Conservation (phyloP, 2,113 vertebrate species). For the Entomyzon cyanotis region DNA sequence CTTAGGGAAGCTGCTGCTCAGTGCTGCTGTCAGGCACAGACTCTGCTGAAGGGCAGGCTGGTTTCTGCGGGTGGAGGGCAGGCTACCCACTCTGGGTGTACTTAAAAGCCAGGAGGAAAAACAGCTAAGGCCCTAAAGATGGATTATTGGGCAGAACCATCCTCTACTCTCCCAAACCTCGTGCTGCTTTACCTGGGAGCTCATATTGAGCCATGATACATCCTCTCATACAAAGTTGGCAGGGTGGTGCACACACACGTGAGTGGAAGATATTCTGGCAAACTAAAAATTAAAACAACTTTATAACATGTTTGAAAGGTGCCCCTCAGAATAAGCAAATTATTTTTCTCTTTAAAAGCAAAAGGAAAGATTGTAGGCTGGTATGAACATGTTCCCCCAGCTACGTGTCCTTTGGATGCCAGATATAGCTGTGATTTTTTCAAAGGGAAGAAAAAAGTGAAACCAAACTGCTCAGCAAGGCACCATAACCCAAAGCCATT, state of each 20-base stretch:
- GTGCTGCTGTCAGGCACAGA: not conserved
- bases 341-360: not conserved
- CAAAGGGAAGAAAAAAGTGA: conserved; percentile 37
- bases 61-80: not conserved
- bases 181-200: not conserved
- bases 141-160: not conserved
- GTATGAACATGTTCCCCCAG: not conserved
- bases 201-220: fast-evolving
- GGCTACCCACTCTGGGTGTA: not conserved
- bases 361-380: not conserved
- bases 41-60: not conserved
- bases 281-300: not conserved
- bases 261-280: not conserved
- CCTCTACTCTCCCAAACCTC: not conserved
- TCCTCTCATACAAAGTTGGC: not conserved
- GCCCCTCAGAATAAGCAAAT: not conserved
- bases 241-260: not conserved
- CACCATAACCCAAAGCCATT: conserved; percentile 63
- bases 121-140: not conserved
- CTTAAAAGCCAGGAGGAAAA: not conserved
- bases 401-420: not conserved
- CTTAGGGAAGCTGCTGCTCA: not conserved
- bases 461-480: conserved; percentile 61
- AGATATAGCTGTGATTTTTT: conserved; percentile 29
- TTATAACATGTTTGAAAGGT: not conserved